Base-by-base conservation (phyloP, 1,140 invertebrate species). In the Hermetia illucens region DNA sequence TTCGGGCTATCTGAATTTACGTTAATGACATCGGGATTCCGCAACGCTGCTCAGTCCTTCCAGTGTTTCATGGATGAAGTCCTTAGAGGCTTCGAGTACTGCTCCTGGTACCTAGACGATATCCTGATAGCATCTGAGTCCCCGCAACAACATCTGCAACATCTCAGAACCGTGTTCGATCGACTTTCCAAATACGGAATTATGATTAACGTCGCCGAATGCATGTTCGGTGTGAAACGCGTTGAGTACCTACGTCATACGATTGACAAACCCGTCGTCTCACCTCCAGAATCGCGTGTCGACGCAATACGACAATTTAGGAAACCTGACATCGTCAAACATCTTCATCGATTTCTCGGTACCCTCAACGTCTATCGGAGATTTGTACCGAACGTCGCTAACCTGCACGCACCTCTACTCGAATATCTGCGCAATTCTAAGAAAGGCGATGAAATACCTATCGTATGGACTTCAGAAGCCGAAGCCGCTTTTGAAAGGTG, bases 11-110 rank as follows among this genome's bases (percentile, higher is more conserved):
- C 44, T 43, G 24, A 44, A 21, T 51, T 45, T 30, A 53, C 47
- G 35, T 44, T 52, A 22, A 44, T 62, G 29, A 47, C 50, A 13
- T 60, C 48, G 42, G 57, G 56, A 19, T 38, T 57, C n/a, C 45
- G 41, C 39, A 44, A 21, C 25, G 48, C 47, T 2, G 19, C 36
- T 9, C 40, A 42, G 25, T 42, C 41, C 19, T 49, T 46, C 35
- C 47, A 49, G 36, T 22, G 33, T 15, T 36, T 34, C 4, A 22
- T 49, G 5, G 36, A 45, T 9, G 15, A 20, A 9, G 37, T 49
- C 9, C 22, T 47, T 18, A 3, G 10, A 6, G 17, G 27, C 12
- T n/a, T 38, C 8, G 9, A 36, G 16, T 9, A n/a, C 13, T 17
- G 19, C 5, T 6, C 6, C 12, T n/a, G 9, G 3, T 39, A 20